Evolutionary conservation across 2,797 vertebrate genomes (phyloP).

Genomic region (Buphagus erythrorhynchus): DNA sequence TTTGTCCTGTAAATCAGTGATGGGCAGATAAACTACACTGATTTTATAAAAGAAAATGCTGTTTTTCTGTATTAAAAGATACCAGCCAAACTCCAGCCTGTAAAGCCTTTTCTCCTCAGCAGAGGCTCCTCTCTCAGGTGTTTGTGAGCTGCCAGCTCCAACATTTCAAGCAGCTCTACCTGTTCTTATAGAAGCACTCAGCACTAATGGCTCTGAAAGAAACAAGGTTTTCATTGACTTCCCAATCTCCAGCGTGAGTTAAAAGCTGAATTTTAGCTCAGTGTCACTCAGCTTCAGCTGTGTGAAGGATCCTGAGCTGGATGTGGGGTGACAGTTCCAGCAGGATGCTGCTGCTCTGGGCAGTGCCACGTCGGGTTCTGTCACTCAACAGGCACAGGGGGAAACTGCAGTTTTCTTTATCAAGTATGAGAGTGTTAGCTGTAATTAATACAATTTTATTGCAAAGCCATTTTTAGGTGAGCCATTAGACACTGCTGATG

Average conservation of each 20-base stretch:
- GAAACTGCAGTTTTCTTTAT: slow-evolving; percentile 40
- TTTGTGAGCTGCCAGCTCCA: not conserved
- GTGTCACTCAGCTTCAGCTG: slow-evolving; percentile 65
- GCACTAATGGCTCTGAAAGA: not conserved
- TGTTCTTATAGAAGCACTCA: not conserved
- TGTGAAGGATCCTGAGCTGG: slow-evolving; percentile 61
- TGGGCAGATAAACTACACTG: not conserved
- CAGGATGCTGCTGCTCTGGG: slow-evolving; percentile 49
- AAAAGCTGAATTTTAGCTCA: slow-evolving; percentile 67
- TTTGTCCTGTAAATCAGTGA: not conserved
- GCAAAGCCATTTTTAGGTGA: not conserved
- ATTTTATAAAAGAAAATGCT: not conserved
- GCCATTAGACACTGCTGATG: not conserved
- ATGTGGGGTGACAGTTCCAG: slow-evolving; percentile 61
- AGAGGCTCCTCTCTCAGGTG: not conserved
- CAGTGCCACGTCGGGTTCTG: slow-evolving; percentile 34
- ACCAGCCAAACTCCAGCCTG: not conserved
- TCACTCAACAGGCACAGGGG: slow-evolving; percentile 4
- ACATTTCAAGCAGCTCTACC: not conserved
- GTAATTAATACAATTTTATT: not conserved
- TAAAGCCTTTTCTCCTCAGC: not conserved
- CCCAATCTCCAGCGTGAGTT: slow-evolving; percentile 48
- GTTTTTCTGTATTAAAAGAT: not conserved
- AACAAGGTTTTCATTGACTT: slow-evolving; percentile 57
- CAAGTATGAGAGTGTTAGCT: slow-evolving; percentile 33